Conservation (phyloP, 2,888 invertebrate species). For the Eustalomyia histrio region DNA sequence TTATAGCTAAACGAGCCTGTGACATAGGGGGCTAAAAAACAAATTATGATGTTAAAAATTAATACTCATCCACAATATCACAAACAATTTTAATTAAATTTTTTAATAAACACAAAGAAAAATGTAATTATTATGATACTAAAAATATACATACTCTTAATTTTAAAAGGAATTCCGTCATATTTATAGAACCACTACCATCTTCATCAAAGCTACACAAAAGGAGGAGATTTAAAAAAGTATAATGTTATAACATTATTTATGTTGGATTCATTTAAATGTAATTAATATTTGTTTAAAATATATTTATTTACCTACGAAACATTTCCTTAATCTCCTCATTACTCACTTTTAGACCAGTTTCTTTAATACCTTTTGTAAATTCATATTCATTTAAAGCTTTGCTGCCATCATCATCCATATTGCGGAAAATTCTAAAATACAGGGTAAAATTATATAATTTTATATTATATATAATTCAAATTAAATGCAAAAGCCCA, state of each 20-base stretch:
- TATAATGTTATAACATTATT: neutral
- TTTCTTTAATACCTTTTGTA: slow-evolving; percentile 87
- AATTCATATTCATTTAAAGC: slow-evolving; percentile 92
- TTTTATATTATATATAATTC: no score
- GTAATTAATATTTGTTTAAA: slow-evolving; percentile 32
- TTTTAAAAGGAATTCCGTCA: slow-evolving; percentile 92
- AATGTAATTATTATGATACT: slow-evolving; percentile 1
- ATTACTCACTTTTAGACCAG: slow-evolving; percentile 85
- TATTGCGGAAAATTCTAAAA: slow-evolving; percentile 88
- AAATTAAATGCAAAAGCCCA: no score
- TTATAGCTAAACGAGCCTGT: slow-evolving; percentile 86
- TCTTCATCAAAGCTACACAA: slow-evolving; percentile 87
- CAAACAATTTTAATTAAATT: neutral
- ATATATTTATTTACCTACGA: slow-evolving; percentile 69
- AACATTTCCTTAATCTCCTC: slow-evolving; percentile 79
- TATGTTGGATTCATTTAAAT: neutral
- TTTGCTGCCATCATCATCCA: slow-evolving; percentile 96
- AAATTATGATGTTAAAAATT: neutral
- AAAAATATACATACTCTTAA: slow-evolving; percentile 84
- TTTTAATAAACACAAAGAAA: slow-evolving; percentile 14
- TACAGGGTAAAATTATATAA: neutral
- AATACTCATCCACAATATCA: neutral
- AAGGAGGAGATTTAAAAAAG: slow-evolving; percentile 1
- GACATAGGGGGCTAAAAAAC: slow-evolving; percentile 88
- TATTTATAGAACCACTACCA: slow-evolving; percentile 89